Evolutionary conservation across 2,797 vertebrate species (phyloP).

Genomic region (Crenuchus spilurus): DNA sequence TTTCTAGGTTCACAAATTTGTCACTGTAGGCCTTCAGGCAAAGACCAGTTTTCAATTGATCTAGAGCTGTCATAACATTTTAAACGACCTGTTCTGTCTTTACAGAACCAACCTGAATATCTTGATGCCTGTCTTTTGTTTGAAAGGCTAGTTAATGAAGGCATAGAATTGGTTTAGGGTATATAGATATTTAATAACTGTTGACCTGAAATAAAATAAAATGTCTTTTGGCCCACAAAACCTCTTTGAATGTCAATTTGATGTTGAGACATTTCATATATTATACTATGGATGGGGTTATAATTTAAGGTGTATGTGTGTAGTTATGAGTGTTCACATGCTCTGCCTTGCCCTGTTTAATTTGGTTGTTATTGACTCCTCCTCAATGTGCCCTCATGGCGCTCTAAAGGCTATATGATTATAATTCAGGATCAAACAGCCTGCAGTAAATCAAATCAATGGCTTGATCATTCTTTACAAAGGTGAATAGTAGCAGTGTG

Average conservation of each 20-base stretch:
- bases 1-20: not conserved
- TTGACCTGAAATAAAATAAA: not conserved
- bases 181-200: slow-evolving; percentile 51
- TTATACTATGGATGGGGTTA: not conserved
- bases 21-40: not conserved
- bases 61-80: slow-evolving; percentile 12
- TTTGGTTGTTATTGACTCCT: not conserved
- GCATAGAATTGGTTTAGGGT: slow-evolving; percentile 52
- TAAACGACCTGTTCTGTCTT: not conserved
- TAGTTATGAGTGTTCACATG: not conserved
- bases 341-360: not conserved
- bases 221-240: not conserved
- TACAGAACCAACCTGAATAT: not conserved
- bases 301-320: not conserved
- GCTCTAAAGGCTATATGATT: not conserved
- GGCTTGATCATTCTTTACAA: not conserved
- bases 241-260: too few species aligned
- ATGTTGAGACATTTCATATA: not conserved
- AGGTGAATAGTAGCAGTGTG: not conserved
- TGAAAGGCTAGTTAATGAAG: not conserved
- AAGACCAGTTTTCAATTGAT: not conserved
- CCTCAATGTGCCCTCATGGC: not conserved
- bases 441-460: not conserved
- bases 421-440: not conserved
- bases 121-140: not conserved